These are phyloP conservation scores for Troides aeacus DNA, from an alignment of 2,888 invertebrate genomes.

Conservation along the genomic window DNA sequence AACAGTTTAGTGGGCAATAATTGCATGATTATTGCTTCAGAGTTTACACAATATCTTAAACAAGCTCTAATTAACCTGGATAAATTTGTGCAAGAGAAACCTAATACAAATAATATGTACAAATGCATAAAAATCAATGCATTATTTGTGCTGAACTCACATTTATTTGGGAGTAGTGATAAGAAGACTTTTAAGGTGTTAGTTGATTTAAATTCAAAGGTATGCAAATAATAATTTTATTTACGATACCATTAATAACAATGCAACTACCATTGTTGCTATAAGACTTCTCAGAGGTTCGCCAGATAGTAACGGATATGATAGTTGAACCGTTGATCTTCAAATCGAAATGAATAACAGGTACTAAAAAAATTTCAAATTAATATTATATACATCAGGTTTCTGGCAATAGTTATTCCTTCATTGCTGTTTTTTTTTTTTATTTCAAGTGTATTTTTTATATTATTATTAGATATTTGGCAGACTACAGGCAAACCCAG, in stretches of 20 bases:
- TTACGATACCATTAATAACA: background rate
- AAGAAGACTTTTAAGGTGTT: conserved; percentile 87
- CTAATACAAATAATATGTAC: conserved; percentile 74
- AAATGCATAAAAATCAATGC: conserved; percentile 84
- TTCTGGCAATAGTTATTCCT: no score
- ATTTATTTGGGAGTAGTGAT: conserved; percentile 88
- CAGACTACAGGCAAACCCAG: no score
- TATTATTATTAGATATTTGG: no score
- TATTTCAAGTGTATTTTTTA: no score
- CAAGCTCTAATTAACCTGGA: conserved; percentile 83
- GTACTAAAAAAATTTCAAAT: no score
- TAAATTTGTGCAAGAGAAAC: conserved; percentile 71
- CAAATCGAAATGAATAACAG: no score
- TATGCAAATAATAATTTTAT: conserved; percentile 41
- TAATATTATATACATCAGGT: no score
- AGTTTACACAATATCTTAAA: conserved; percentile 84
- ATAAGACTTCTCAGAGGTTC: no score
- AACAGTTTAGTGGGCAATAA: conserved; percentile 72
- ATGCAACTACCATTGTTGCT: background rate
- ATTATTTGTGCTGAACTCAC: conserved; percentile 83
- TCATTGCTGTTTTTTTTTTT: no score
- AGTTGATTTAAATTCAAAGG: conserved; percentile 88
- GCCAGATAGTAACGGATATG: no score
- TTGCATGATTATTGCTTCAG: conserved; percentile 71
- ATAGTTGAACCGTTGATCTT: no score